A percentile compares a stretch with the other conserved stretches of the same genome.
Evolutionary conservation across 2,888 invertebrate genomes (phyloP).

Genomic region (Hirtodrosophila cameraria): DNA sequence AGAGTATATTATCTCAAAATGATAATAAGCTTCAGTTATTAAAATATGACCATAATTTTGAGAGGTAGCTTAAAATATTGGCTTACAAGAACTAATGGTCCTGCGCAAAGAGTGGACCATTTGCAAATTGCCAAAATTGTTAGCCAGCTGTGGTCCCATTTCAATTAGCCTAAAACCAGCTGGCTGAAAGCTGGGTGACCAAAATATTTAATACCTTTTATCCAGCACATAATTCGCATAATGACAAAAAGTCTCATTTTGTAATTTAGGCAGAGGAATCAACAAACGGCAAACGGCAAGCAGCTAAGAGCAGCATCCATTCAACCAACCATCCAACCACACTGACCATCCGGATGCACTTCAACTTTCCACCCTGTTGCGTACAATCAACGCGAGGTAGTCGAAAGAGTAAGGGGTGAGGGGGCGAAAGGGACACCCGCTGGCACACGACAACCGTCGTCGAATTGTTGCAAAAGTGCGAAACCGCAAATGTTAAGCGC

Average conservation of each 20-base stretch:
- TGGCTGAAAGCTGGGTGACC: slow-evolving; percentile 48
- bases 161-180: slow-evolving; percentile 80
- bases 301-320: slow-evolving; percentile 5
- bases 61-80: slow-evolving; percentile 1
- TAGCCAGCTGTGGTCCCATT: slow-evolving; percentile 54
- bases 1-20: too few relatives aligned
- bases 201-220: slow-evolving; percentile 81
- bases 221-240: slow-evolving; percentile 79
- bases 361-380: slow-evolving; percentile 83
- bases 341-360: slow-evolving; percentile 80
- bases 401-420: not conserved
- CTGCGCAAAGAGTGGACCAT: slow-evolving; percentile 31
- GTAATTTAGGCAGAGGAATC: slow-evolving; percentile 72
- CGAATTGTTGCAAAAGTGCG: slow-evolving; percentile 81
- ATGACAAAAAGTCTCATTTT: slow-evolving; percentile 79
- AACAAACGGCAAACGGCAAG: slow-evolving; percentile 55
- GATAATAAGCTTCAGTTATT: slow-evolving; percentile 25
- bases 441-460: slow-evolving; percentile 52
- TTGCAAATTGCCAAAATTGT: slow-evolving; percentile 59
- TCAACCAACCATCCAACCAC: slow-evolving; percentile 33
- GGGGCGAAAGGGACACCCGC: slow-evolving; percentile 35
- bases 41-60: slow-evolving; percentile 25
- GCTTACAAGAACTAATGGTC: slow-evolving; percentile 33
- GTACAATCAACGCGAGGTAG: slow-evolving; percentile 63
- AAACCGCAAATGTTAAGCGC: slow-evolving; percentile 83